Percentiles rank a stretch among this genome's conserved stretches.
Evolutionary conservation across 1,140 invertebrate species (phyloP).

Genomic region (Drusus annulatus): DNA sequence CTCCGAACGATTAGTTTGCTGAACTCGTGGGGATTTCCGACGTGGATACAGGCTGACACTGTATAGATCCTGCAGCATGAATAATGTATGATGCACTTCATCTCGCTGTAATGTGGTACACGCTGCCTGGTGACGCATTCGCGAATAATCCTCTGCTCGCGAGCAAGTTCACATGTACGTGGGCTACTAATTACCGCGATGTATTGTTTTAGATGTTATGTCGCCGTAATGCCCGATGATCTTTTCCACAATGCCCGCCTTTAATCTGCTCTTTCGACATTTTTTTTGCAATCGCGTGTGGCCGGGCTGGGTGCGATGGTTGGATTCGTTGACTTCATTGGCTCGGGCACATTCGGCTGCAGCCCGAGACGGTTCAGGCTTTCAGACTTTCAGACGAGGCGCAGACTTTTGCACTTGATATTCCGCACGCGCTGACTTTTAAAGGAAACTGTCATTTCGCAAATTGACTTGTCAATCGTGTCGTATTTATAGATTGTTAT

Average conservation of each 20-base stretch:
- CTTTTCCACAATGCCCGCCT: neutral
- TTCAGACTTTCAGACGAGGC: neutral
- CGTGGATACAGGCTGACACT: neutral
- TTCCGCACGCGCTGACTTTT: conserved; percentile 5
- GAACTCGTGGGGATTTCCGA: conserved; percentile 37
- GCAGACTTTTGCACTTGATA: neutral
- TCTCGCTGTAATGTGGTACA: conserved; percentile 43
- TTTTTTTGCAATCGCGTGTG: neutral
- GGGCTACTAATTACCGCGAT: conserved; percentile 16
- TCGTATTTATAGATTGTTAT: conserved; percentile 8
- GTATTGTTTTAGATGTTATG: conserved; percentile 12
- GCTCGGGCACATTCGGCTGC: neutral
- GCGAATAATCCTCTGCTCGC: conserved; percentile 10
- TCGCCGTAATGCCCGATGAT: neutral
- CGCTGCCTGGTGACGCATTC: conserved; percentile 39
- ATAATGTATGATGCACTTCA: conserved; percentile 34
- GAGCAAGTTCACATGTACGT: conserved; percentile 21
- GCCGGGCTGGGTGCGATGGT: neutral
- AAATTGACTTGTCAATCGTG: conserved; percentile 16
- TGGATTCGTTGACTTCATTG: neutral
- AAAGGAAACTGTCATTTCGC: conserved; percentile 33
- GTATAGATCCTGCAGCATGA: conserved; percentile 8
- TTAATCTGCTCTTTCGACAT: neutral
- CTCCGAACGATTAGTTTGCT: conserved; percentile 23
- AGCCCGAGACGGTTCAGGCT: neutral